These are phyloP conservation scores for Mus pahari DNA, from an alignment of 2,113 vertebrate species.

Conservation along the genomic window DNA sequence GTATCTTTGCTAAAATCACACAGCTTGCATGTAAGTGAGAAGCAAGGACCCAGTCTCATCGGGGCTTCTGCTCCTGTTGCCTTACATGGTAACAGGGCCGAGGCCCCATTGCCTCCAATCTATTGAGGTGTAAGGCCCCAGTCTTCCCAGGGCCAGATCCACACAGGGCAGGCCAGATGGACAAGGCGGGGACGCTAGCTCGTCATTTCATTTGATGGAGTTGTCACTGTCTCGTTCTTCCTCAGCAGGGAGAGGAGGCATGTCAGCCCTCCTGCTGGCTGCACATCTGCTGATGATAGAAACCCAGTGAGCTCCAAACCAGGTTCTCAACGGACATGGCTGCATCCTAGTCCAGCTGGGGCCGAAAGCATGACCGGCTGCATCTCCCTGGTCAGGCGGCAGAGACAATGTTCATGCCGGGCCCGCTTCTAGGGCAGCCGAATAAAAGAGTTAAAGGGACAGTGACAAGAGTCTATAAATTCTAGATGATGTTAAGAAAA, in stretches of 20 bases:
- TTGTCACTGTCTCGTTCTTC: not conserved
- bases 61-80: not conserved
- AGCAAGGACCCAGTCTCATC: not conserved
- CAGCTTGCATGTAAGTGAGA: not conserved
- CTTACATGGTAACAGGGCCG: not conserved
- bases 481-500: constrained; percentile 59
- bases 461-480: constrained; percentile 71
- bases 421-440: not conserved
- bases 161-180: not conserved
- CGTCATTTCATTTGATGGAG: not conserved
- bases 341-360: not conserved
- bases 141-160: not conserved
- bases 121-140: not conserved
- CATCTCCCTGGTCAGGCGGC: not conserved
- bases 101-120: rapidly evolving
- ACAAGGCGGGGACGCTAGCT: not conserved
- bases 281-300: not conserved
- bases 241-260: not conserved
- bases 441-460: constrained; percentile 58
- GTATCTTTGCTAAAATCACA: not conserved
- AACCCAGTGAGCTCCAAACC: not conserved
- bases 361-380: not conserved
- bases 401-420: not conserved
- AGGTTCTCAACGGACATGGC: not conserved
- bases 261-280: not conserved